These are phyloP conservation scores for Shargacucullia verbasci DNA, from an alignment of 2,888 invertebrate genomes.

Conservation along the genomic window DNA sequence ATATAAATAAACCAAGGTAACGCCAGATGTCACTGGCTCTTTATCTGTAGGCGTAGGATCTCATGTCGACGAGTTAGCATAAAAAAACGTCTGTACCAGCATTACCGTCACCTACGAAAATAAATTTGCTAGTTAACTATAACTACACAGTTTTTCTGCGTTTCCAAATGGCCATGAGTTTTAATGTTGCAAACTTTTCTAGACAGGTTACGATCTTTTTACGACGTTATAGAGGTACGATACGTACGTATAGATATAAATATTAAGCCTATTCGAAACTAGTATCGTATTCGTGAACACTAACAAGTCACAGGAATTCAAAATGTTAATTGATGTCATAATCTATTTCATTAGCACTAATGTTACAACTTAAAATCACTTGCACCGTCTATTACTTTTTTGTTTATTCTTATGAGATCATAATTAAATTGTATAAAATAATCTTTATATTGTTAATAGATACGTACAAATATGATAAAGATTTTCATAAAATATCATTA, in stretches of 20 bases:
- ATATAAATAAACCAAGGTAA: slow-evolving; percentile 71
- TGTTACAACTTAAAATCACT: too few species aligned
- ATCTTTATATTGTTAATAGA: too few species aligned
- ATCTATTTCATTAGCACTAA: not conserved
- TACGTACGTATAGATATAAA: not conserved
- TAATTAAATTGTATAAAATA: too few species aligned
- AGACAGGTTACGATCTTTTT: slow-evolving; percentile 38
- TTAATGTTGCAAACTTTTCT: slow-evolving; percentile 42
- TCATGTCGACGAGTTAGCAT: slow-evolving; percentile 42
- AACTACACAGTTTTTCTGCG: slow-evolving; percentile 40
- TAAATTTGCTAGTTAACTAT: slow-evolving; percentile 54
- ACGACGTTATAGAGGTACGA: slow-evolving; percentile 24
- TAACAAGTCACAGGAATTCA: not conserved
- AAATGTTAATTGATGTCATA: slow-evolving; percentile 7
- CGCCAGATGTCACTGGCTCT: slow-evolving; percentile 68
- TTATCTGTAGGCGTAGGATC: slow-evolving; percentile 64
- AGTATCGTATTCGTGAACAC: too few species aligned
- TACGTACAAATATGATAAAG: too few species aligned
- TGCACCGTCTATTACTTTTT: too few species aligned
- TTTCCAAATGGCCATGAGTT: slow-evolving; percentile 53
- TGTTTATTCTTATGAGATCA: too few species aligned
- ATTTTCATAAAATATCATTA: too few species aligned
- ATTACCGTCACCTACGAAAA: slow-evolving; percentile 54
- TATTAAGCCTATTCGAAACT: slow-evolving; percentile 3
- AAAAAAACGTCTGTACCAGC: slow-evolving; percentile 36